Base-by-base conservation (phyloP, 2,797 vertebrate genomes). In the Crocidura indochinensis region DNA sequence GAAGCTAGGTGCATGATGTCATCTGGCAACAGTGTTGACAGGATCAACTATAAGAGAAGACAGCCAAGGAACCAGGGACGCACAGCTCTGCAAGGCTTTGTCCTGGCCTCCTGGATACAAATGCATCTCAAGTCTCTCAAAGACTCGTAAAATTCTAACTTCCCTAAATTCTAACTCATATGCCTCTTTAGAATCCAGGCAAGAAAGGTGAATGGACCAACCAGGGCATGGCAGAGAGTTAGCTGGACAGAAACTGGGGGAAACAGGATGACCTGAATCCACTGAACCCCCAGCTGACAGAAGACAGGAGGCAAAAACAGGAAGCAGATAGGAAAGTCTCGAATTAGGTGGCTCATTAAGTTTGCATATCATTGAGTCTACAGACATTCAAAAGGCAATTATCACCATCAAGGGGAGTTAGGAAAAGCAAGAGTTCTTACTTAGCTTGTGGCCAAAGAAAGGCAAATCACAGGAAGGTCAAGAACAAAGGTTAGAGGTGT, bases 61-160 rank as follows among this genome's bases (percentile, higher is more conserved):
- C 51, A 77, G 65, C 3, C 24, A 9, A 29, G 26, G 5, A n/a
- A 29, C 6, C 71, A 84, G 8, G 91, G 72, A 88, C 10, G 22
- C 76, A 46, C 27, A 73, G 76, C 10, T 88, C 2, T 9, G n/a
- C 15, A 53, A 31, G 29, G 38, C 65, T 68, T 47, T 75, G 73
- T 29, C 38, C 38, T 38, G 38, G 38, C 38, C 74, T 88, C 27
- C 80, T 84, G 73, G 11, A 49, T 60, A 73, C 82, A 82, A 94
- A 81, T 38, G 6, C 47, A 91, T 19, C 38, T 90, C 20, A 29
- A 29, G 11, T 29, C 12, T n/a, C 4, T 68, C 1, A n/a, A 65
- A 9, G 22, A 8, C 10, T 65, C 24, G 24, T 8, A 11, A 65
- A 27, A 20, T 56, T 8, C 64, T 65, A 27, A 60, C 24, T 12